Conservation (phyloP, 1,140 invertebrate genomes). For the Caenorhabditis briggsae region DNA sequence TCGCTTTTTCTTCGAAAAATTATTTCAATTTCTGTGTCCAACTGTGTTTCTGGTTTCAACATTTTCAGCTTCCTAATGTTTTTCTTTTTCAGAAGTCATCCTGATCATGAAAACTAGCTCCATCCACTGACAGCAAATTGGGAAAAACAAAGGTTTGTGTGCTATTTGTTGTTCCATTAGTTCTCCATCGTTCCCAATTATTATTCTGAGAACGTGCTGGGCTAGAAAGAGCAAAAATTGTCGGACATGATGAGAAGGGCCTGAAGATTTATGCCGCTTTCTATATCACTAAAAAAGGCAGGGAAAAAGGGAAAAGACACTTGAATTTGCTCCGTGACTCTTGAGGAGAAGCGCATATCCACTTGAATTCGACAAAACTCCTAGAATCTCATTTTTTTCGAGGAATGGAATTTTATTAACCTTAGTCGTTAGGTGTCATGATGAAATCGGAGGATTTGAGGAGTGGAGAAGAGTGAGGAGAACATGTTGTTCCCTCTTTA, state of each 20-base stretch:
- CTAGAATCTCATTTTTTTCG: slow-evolving; percentile 43
- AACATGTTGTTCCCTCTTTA: neutral
- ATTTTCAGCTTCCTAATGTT: neutral
- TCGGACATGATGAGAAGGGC: neutral
- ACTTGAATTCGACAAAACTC: slow-evolving; percentile 47
- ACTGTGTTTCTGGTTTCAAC: neutral
- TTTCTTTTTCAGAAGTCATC: slow-evolving; percentile 6
- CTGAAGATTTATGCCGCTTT: slow-evolving; percentile 29
- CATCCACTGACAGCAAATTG: neutral
- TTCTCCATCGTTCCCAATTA: slow-evolving; percentile 10
- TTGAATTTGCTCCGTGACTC: slow-evolving; percentile 41
- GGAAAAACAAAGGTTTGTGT: slow-evolving; percentile 1
- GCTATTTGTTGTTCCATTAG: neutral
- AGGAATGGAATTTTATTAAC: slow-evolving; percentile 40
- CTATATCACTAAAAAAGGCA: slow-evolving; percentile 41
- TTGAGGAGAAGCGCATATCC: slow-evolving; percentile 49
- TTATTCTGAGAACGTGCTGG: slow-evolving; percentile 2
- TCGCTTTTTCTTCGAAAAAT: neutral
- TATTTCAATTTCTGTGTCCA: neutral
- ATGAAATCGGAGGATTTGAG: neutral
- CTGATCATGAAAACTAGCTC: slow-evolving; percentile 38
- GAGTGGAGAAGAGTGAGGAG: neutral
- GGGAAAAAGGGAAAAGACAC: slow-evolving; percentile 2
- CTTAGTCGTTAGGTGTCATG: slow-evolving; percentile 44
- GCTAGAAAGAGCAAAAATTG: slow-evolving; percentile 20